Conservation (phyloP, 2,113 vertebrate species). For the Pseudopipra pipra region DNA sequence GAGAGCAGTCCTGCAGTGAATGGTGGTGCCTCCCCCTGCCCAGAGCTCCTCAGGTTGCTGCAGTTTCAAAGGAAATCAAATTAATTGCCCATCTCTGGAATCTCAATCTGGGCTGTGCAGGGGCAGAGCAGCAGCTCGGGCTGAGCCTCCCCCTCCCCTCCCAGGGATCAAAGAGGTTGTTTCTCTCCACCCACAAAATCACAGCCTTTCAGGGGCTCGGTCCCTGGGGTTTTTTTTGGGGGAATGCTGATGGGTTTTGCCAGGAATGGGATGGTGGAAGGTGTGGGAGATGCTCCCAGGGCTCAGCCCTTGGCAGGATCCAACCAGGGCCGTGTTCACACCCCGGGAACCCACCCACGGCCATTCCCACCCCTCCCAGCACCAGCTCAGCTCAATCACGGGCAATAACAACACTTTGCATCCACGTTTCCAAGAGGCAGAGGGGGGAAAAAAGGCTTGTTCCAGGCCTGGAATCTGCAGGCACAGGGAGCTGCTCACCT, state of each 20-base stretch:
- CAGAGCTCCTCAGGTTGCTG: background rate
- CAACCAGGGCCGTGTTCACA: background rate
- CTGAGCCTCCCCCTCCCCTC: background rate
- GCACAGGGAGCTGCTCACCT: accelerated
- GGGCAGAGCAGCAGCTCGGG: background rate
- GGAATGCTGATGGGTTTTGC: background rate
- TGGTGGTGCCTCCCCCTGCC: background rate
- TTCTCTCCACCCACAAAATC: background rate
- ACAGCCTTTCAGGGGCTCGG: background rate
- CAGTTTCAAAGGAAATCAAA: background rate
- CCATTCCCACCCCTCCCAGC: background rate
- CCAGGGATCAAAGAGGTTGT: background rate
- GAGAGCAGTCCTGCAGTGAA: background rate
- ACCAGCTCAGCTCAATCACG: background rate
- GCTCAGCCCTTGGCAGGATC: background rate
- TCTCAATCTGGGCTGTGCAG: background rate
- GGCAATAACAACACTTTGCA: background rate
- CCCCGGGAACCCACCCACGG: background rate
- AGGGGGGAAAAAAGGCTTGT: background rate
- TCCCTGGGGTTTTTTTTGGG: background rate
- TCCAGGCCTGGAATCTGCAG: background rate
- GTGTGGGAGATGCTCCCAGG: background rate
- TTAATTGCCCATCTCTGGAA: background rate
- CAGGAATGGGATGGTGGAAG: background rate
- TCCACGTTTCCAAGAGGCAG: background rate